Evolutionary conservation across 2,113 vertebrate genomes (phyloP).

Genomic region (Paramisgurnus dabryanus): DNA sequence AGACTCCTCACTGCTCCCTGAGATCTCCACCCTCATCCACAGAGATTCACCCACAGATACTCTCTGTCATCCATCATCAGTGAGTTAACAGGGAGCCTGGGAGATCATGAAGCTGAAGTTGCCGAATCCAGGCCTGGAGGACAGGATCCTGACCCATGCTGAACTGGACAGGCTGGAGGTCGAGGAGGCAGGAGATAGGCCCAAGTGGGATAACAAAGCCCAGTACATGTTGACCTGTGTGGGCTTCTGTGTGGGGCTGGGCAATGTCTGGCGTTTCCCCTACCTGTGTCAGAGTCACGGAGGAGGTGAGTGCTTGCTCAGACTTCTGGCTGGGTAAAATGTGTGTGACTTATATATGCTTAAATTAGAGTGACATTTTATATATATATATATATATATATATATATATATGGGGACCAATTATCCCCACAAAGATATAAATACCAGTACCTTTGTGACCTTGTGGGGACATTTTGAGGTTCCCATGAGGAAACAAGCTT

Average conservation of each 20-base stretch:
- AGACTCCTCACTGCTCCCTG: neutral
- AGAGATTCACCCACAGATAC: neutral
- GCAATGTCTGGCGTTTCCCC: constrained; percentile 91
- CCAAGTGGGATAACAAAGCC: constrained; percentile 91
- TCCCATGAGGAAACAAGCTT: too few species aligned
- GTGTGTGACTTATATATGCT: neutral
- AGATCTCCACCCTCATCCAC: neutral
- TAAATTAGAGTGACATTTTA: too few species aligned
- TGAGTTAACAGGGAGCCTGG: neutral
- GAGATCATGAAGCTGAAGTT: constrained; percentile 69
- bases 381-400: too few species aligned
- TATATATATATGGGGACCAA: too few species aligned
- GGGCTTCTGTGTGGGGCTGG: constrained; percentile 89
- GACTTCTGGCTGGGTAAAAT: neutral
- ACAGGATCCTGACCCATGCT: constrained; percentile 79
- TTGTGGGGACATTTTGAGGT: too few species aligned
- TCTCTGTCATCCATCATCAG: neutral
- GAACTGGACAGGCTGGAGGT: constrained; percentile 81
- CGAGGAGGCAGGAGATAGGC: constrained; percentile 79
- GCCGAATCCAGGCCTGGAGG: constrained; percentile 82
- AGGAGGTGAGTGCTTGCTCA: constrained; percentile 78
- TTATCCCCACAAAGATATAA: too few species aligned
- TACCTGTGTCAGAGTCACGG: constrained; percentile 93
- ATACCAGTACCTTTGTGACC: too few species aligned
- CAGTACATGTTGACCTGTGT: constrained; percentile 92